Percentiles rank a stretch among this genome's conserved stretches.
phyloP scores from a whole-genome alignment of 2,113 vertebrate species.

The Boulengeromyrus knoepffleri region DNA sequence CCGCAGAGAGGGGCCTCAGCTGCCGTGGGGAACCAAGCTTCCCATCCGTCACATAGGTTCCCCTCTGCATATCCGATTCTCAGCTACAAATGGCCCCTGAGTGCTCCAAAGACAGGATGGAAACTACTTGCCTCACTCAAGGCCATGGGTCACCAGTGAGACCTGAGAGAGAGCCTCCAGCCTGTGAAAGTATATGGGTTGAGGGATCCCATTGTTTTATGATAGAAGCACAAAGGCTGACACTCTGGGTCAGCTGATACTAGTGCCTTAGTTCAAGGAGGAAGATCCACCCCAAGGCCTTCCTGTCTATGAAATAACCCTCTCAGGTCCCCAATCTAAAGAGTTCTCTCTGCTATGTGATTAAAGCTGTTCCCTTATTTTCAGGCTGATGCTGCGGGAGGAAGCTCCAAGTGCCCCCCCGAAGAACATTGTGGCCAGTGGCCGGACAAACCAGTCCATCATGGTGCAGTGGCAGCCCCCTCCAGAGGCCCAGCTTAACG shows the following conservation, averaged over 20 bases:
- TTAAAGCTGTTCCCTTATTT: not conserved
- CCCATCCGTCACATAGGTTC: not conserved
- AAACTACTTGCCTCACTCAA: not conserved
- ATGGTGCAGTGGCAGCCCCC: conserved; percentile 99
- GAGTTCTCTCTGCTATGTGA: not conserved
- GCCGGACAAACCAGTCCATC: conserved; percentile 93
- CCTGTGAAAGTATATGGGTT: conserved; percentile 17
- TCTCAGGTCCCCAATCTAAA: not conserved
- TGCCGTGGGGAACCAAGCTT: not conserved
- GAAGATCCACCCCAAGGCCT: not conserved
- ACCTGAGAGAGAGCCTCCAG: not conserved
- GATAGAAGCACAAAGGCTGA: not conserved
- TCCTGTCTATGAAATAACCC: not conserved
- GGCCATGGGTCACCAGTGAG: not conserved
- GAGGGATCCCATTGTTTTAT: conserved; percentile 20
- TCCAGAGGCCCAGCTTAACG: conserved; percentile 85
- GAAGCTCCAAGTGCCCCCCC: conserved; percentile 91
- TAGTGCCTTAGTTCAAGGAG: not conserved
- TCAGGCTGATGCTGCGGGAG: conserved; percentile 83
- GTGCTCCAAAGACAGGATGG: not conserved
- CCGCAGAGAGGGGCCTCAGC: not conserved
- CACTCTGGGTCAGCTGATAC: not conserved
- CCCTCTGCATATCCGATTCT: not conserved
- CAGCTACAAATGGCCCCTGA: not conserved
- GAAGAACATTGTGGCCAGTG: conserved; percentile 90